Evolutionary conservation across 1,140 invertebrate genomes (phyloP).

Genomic region (Macrobrachium nipponense): DNA sequence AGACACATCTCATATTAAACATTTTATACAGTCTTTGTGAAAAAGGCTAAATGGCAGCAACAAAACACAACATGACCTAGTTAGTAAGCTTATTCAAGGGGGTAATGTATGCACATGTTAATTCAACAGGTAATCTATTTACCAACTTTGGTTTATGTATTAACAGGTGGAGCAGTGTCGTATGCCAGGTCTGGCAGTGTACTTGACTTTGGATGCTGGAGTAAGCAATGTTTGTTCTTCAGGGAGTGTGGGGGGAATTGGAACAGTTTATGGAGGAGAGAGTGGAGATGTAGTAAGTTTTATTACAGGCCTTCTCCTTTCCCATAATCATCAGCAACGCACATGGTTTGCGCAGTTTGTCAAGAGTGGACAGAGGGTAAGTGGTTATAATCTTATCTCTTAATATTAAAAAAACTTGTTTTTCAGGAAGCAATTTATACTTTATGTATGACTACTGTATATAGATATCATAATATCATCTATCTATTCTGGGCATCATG

Average conservation of each 20-base stretch:
- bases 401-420: no score
- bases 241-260: conserved; percentile 60
- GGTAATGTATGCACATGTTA: neutral
- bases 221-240: conserved; percentile 54
- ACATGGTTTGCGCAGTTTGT: conserved; percentile 94
- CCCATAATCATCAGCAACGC: conserved; percentile 88
- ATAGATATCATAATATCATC: no score
- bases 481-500: no score
- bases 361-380: conserved; percentile 87
- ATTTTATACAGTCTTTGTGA: no score
- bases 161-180: conserved; percentile 80
- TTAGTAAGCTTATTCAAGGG: neutral
- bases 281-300: conserved; percentile 80
- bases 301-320: conserved; percentile 88
- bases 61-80: neutral
- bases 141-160: conserved; percentile 54
- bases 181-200: conserved; percentile 88
- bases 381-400: conserved; percentile 12
- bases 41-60: no score
- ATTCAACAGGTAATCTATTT: neutral
- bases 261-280: conserved; percentile 65
- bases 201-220: conserved; percentile 76
- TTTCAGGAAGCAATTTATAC: no score
- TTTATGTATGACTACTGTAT: no score
- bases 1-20: no score